phyloP scores from a whole-genome alignment of 2,797 vertebrate species.

The Carcharodon carcharias region DNA sequence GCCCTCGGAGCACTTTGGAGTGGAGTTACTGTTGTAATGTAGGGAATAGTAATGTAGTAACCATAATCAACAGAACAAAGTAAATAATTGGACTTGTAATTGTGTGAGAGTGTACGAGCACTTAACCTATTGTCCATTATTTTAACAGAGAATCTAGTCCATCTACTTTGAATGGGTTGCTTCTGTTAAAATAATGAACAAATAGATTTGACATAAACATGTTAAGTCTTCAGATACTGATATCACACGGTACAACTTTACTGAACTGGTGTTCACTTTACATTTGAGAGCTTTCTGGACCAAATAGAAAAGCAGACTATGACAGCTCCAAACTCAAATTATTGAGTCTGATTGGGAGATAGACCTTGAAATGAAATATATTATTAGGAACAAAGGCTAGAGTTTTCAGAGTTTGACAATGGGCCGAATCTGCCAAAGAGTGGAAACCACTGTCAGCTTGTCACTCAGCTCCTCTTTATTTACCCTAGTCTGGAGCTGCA shows the following conservation, averaged over 20 bases:
- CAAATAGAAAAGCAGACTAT: not conserved
- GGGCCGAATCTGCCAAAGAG: no score
- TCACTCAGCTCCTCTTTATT: no score
- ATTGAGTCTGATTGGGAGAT: not conserved
- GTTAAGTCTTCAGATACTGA: not conserved
- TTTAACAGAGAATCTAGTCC: conserved; percentile 16
- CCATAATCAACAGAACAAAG: not conserved
- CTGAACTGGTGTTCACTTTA: not conserved
- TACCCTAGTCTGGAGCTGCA: no score
- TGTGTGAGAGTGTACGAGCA: not conserved
- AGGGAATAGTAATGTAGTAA: not conserved
- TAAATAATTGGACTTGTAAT: not conserved
- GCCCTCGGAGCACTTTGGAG: not conserved
- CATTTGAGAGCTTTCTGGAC: not conserved
- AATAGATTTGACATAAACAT: not conserved
- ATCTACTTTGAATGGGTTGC: not conserved
- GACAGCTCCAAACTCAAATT: not conserved
- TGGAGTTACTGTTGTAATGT: not conserved
- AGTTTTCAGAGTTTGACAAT: not conserved
- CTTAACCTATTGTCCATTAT: not conserved
- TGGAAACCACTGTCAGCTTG: no score
- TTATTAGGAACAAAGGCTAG: not conserved
- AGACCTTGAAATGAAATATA: not conserved
- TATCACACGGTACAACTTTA: not conserved
- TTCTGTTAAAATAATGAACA: not conserved